phyloP scores from a whole-genome alignment of 2,113 vertebrate genomes.

The Ploceus nigricollis region DNA sequence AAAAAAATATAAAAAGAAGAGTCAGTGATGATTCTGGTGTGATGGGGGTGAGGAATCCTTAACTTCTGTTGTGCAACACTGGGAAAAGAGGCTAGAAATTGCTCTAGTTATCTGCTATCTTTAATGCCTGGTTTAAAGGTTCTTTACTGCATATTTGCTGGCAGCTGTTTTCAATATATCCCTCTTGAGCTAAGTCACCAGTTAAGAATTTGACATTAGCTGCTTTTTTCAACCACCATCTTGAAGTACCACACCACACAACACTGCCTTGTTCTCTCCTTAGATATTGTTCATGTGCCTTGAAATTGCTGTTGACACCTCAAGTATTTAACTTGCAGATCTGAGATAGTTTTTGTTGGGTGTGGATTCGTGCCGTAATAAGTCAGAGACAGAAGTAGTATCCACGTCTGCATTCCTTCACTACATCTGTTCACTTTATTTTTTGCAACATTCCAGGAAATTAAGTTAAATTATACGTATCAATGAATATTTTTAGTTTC shows the following conservation, averaged over 20 bases:
- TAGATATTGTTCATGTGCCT: constrained; percentile 57
- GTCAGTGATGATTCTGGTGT: not conserved
- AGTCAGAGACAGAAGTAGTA: constrained; percentile 61
- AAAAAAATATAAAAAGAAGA: not conserved
- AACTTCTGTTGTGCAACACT: constrained; percentile 8
- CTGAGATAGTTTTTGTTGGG: constrained; percentile 46
- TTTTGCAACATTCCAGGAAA: constrained; percentile 66
- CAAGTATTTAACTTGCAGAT: constrained; percentile 60
- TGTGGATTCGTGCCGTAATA: constrained; percentile 42
- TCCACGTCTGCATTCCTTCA: constrained; percentile 48
- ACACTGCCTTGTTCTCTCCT: constrained; percentile 50
- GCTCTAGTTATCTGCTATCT: constrained; percentile 42
- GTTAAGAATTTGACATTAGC: constrained; percentile 64
- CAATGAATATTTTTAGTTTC: constrained; percentile 8
- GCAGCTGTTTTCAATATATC: constrained; percentile 66
- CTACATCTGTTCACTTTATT: constrained; percentile 48
- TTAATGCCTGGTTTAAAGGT: constrained; percentile 56
- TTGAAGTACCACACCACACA: constrained; percentile 38
- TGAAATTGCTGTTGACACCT: constrained; percentile 63
- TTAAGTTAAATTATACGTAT: constrained; percentile 53
- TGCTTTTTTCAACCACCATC: constrained; percentile 57
- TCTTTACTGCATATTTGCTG: constrained; percentile 60
- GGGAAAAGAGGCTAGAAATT: not conserved
- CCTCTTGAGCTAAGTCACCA: constrained; percentile 47
- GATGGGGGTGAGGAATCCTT: not conserved